These are phyloP conservation scores for Oenanthe melanoleuca DNA, from an alignment of 2,113 vertebrate species.

Conservation along the genomic window DNA sequence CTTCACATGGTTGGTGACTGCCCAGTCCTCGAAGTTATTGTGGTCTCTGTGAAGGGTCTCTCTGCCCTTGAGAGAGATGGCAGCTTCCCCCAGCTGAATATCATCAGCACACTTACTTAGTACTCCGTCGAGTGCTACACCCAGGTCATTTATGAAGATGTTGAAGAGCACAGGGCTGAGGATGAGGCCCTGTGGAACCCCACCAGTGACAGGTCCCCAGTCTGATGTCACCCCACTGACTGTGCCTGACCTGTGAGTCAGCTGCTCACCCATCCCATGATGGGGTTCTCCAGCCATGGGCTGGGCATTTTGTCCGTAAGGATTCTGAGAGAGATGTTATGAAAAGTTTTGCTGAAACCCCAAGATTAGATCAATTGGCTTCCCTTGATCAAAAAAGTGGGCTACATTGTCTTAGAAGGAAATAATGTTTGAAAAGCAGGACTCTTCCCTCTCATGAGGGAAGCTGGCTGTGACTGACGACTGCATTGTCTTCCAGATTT, in stretches of 20 bases:
- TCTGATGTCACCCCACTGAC: neutral
- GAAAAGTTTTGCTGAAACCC: neutral
- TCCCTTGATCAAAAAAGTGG: neutral
- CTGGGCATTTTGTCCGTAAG: neutral
- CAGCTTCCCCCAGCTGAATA: neutral
- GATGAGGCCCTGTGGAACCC: accelerated
- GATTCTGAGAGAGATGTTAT: neutral
- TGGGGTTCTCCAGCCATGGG: neutral
- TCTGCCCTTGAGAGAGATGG: neutral
- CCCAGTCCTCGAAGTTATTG: neutral
- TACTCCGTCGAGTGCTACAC: accelerated
- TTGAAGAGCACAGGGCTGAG: neutral
- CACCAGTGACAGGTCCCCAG: accelerated
- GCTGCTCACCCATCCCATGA: accelerated
- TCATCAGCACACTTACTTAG: neutral
- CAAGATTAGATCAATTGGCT: neutral
- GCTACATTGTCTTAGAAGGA: neutral
- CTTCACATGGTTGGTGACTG: neutral
- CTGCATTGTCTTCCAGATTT: neutral
- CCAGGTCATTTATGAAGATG: neutral
- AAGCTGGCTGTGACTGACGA: neutral
- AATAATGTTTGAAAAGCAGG: neutral
- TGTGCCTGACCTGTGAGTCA: neutral
- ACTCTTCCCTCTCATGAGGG: neutral
- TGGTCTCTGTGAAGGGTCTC: neutral